Conservation (phyloP, 92 coral and sea anemone genomes). For the Palythoa grandiflora region DNA sequence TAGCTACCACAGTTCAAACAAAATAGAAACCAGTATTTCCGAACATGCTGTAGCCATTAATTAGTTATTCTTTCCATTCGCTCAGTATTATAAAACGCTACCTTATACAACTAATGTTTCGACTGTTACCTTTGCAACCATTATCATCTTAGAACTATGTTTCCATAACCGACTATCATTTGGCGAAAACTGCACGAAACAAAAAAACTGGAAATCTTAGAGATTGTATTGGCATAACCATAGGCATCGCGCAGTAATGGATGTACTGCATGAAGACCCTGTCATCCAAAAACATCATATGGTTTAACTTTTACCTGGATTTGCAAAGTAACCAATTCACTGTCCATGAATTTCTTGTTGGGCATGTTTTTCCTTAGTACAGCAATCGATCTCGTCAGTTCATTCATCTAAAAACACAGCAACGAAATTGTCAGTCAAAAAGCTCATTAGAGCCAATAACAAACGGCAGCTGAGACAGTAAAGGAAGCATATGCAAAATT, state of each 20-base stretch:
- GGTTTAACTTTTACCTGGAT: slow-evolving; percentile 74
- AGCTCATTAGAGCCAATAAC: neutral
- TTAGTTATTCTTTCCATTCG: too few species aligned
- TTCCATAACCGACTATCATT: too few species aligned
- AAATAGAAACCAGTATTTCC: too few species aligned
- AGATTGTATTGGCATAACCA: neutral
- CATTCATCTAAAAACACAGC: slow-evolving; percentile 72
- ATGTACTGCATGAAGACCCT: neutral
- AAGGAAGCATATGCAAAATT: neutral
- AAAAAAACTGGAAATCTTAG: too few species aligned
- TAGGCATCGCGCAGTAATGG: neutral
- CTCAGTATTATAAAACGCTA: too few species aligned
- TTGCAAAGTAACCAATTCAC: slow-evolving; percentile 95
- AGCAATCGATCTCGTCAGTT: slow-evolving; percentile 85
- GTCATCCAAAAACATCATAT: neutral
- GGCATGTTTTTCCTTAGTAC: slow-evolving; percentile 96
- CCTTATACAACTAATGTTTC: too few species aligned
- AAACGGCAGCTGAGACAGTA: neutral
- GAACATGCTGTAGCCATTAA: too few species aligned
- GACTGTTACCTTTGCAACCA: too few species aligned
- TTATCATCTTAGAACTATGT: too few species aligned
- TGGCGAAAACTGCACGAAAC: too few species aligned
- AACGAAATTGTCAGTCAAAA: neutral
- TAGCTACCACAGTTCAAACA: too few species aligned
- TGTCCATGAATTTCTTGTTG: slow-evolving; percentile 90